Conservation (phyloP, 2,888 invertebrate genomes). For the Cryptocheilus praepositus region DNA sequence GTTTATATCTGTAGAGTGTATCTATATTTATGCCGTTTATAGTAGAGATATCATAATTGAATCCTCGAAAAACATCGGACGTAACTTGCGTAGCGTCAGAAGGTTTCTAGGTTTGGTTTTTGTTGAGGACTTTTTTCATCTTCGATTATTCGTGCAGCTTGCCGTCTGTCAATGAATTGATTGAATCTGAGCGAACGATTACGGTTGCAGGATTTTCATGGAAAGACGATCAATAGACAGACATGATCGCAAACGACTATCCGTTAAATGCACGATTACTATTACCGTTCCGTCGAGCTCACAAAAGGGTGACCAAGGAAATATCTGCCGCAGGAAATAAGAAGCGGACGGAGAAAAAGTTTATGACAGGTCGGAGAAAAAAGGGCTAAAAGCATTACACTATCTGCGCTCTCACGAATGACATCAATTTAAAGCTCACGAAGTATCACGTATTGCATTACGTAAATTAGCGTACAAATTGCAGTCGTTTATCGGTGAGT, state of each 20-base stretch:
- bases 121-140: too few relatives aligned
- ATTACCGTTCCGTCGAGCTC: neutral
- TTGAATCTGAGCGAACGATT: neutral
- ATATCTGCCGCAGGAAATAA: conserved; percentile 19
- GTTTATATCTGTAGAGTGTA: too few relatives aligned
- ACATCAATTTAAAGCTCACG: neutral
- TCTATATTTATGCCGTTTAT: too few relatives aligned
- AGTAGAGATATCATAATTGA: too few relatives aligned
- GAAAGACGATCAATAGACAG: neutral
- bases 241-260: neutral
- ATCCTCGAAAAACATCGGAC: too few relatives aligned
- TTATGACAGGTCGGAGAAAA: conserved; percentile 9
- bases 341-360: conserved; percentile 12
- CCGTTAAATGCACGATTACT: conserved; percentile 1
- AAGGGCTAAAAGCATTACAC: neutral
- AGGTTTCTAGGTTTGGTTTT: too few relatives aligned
- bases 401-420: conserved; percentile 1
- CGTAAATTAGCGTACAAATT: neutral
- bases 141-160: too few relatives aligned
- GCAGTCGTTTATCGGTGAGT: neutral
- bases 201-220: neutral
- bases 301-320: neutral
- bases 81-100: too few relatives aligned
- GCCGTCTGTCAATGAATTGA: too few relatives aligned
- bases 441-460: neutral